A percentile compares a stretch with the other conserved stretches of the same genome.
Evolutionary conservation across 2,888 invertebrate genomes (phyloP).

Genomic region (Ophion slaviceki): DNA sequence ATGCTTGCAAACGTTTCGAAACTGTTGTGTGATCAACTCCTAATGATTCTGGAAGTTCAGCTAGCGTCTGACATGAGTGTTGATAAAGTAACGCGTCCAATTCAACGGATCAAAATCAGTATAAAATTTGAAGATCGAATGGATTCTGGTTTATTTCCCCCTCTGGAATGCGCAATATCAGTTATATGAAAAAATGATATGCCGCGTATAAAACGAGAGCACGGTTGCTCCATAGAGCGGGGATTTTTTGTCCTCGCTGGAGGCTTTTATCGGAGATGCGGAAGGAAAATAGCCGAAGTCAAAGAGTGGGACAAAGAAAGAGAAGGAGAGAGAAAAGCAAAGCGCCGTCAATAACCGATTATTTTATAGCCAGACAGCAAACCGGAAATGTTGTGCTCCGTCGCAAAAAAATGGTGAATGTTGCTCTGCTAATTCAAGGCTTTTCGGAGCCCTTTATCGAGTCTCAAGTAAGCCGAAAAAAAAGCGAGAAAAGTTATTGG

Average conservation of each 20-base stretch:
- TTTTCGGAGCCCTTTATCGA: constrained; percentile 48
- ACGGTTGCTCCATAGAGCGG: background rate
- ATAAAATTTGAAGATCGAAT: constrained; percentile 39
- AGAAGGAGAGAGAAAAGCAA: background rate
- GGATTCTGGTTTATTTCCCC: constrained; percentile 15
- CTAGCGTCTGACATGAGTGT: too few relatives aligned
- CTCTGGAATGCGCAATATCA: background rate
- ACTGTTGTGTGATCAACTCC: too few relatives aligned
- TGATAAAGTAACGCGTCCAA: too few relatives aligned
- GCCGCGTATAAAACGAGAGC: background rate
- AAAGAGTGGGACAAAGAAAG: background rate
- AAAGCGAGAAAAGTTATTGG: background rate
- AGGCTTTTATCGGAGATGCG: constrained; percentile 21
- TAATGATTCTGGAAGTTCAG: too few relatives aligned
- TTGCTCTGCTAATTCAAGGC: constrained; percentile 21
- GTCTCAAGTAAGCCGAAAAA: constrained; percentile 49
- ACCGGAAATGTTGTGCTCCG: constrained; percentile 52
- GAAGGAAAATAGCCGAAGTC: constrained; percentile 11
- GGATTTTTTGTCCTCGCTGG: constrained; percentile 39
- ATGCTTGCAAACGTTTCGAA: too few relatives aligned
- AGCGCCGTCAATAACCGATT: constrained; percentile 57
- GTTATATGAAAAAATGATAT: constrained; percentile 20
- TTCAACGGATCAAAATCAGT: too few relatives aligned
- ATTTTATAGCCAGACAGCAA: constrained; percentile 66
- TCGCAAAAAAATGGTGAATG: background rate